Conservation (phyloP, 2,888 invertebrate genomes). For the Labia minor region DNA sequence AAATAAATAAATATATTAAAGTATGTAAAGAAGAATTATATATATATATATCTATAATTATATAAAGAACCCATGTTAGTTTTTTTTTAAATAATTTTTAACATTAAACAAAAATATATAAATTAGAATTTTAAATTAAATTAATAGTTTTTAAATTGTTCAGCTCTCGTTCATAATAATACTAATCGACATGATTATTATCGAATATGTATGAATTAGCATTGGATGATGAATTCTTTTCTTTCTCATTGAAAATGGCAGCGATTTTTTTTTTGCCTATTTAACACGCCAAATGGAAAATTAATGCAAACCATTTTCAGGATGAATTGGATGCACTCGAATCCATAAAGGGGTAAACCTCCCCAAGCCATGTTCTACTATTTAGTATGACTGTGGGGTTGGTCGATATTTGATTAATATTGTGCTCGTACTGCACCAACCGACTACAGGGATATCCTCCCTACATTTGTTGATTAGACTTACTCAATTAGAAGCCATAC, state of each 20-base stretch:
- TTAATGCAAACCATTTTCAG: conserved; percentile 2
- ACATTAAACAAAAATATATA: too few relatives aligned
- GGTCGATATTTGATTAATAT: background rate
- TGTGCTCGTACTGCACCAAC: background rate
- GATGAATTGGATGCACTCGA: conserved; percentile 5
- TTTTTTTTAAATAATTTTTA: too few relatives aligned
- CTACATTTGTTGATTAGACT: conserved; percentile 13
- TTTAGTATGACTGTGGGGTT: background rate
- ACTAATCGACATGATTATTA: too few relatives aligned
- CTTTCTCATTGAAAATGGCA: background rate
- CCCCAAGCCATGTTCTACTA: background rate
- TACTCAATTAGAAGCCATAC: conserved; percentile 13
- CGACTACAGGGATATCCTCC: background rate
- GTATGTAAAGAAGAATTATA: too few relatives aligned
- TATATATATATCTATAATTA: too few relatives aligned
- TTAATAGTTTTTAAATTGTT: too few relatives aligned
- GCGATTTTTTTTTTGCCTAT: background rate
- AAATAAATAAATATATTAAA: too few relatives aligned
- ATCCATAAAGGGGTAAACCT: background rate
- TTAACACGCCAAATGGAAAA: background rate
- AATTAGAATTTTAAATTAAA: too few relatives aligned
- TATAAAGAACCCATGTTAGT: too few relatives aligned
- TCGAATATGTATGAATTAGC: too few relatives aligned
- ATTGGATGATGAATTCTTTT: background rate
- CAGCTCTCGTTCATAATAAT: too few relatives aligned